Conservation (phyloP, 2,113 vertebrate species). For the Polypterus bichir region DNA sequence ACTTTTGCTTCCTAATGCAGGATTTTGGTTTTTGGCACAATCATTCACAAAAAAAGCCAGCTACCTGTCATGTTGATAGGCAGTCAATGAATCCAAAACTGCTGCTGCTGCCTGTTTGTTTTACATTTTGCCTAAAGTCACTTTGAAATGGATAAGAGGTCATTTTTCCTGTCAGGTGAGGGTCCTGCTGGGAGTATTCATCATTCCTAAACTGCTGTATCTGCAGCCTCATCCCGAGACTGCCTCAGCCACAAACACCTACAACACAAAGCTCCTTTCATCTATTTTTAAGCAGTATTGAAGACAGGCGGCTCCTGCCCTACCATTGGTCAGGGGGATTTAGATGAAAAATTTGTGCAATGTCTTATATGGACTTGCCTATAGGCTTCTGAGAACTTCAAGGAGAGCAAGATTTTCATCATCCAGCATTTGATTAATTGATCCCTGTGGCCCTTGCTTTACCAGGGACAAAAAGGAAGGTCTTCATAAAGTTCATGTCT, state of each 20-base stretch:
- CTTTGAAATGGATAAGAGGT: conserved; percentile 32
- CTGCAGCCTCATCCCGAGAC: conserved; percentile 33
- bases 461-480: no score
- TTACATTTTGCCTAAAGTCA: conserved; percentile 21
- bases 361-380: not conserved
- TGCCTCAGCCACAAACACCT: conserved; percentile 37
- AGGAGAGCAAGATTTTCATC: no score
- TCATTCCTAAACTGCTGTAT: conserved; percentile 33
- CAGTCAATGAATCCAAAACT: conserved; percentile 21
- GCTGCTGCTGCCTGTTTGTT: conserved; percentile 21
- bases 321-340: conserved; percentile 7
- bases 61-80: conserved; percentile 25
- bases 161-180: conserved; percentile 30
- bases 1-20: conserved; percentile 1
- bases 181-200: conserved; percentile 34
- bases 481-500: no score
- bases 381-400: not conserved
- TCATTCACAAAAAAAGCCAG: conserved; percentile 30
- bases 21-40: conserved; percentile 8
- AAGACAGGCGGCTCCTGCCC: conserved; percentile 19
- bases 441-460: no score
- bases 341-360: not conserved
- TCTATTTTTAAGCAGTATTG: conserved; percentile 39
- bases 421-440: no score
- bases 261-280: conserved; percentile 25